Evolutionary conservation across 2,797 vertebrate species (phyloP), one percentile per base, ranked within the genome.

Genomic region (Liasis olivaceus): DNA sequence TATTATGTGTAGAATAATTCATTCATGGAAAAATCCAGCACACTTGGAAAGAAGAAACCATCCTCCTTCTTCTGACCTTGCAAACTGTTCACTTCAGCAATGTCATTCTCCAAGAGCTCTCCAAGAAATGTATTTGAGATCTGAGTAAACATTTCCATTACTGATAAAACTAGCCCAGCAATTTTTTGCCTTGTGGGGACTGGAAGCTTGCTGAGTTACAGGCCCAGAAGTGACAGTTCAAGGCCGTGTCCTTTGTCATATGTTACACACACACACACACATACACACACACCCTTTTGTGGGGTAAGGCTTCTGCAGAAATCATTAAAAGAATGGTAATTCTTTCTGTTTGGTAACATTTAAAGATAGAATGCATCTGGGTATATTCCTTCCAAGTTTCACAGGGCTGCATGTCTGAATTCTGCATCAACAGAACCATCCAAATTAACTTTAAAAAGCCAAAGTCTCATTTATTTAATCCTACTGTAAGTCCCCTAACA

Each of bases 101-200:
- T 96, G 95, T 96, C 94, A 93, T 94, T 96, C 95, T 93, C 20
- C 91, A 93, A 95, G 95, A 94, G 94, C 95, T 93, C 91, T 95
- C 90, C 94, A 90, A 96, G 94, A 97, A 97, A 95, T 96, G 95
- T 95, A 97, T 97, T 96, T 96, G 95, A 96, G 96, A 97, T 95
- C 89, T 94, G 96, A 94, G 96, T 92, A 97, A 97, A 97, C 94
- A 95, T 97, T 96, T 95, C 95, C 96, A 95, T 97, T 96, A 95
- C 94, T 94, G 94, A 96, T 96, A 97, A 96, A 91, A 96, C 94
- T 93, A 97, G 85, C 95, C 0, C 96, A 96, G 96, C 96, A 95
- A 9, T 91, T 95, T 97, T 97, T 94, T 96, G 87, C 95, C 95
- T 95, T 95, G 85, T 95, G 94, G 89, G 93, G 89, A 95, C 95